These are phyloP conservation scores for Nemoura dubitans DNA, from an alignment of 2,888 invertebrate species.

Conservation along the genomic window DNA sequence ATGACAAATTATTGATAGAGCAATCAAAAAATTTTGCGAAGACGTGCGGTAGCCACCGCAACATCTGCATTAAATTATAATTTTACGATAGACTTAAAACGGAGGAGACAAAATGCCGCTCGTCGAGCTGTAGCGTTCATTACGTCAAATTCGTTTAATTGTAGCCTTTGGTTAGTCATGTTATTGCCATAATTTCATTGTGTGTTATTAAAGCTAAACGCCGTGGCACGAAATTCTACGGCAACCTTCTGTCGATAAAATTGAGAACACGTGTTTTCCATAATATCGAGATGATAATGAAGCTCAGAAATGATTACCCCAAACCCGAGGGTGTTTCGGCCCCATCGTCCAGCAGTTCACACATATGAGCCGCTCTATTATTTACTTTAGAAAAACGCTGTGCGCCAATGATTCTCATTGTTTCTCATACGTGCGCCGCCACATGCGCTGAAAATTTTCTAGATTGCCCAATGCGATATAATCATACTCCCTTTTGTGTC, in stretches of 20 bases:
- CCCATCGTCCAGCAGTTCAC: background rate
- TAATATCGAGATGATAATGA: slow-evolving; percentile 12
- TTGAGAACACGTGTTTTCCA: slow-evolving; percentile 24
- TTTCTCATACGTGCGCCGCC: background rate
- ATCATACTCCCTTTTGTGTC: background rate
- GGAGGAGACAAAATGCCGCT: background rate
- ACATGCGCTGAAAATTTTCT: background rate
- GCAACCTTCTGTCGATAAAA: slow-evolving; percentile 20
- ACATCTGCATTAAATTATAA: background rate
- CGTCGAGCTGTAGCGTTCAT: background rate
- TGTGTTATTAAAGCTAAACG: slow-evolving; percentile 2
- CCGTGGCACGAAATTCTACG: background rate
- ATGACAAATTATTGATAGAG: slow-evolving; percentile 26
- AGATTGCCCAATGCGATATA: background rate
- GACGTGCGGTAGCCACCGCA: background rate
- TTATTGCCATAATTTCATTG: slow-evolving; percentile 28
- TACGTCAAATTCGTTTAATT: slow-evolving; percentile 18
- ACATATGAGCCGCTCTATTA: background rate
- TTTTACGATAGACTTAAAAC: background rate
- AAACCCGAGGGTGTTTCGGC: background rate
- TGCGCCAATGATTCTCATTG: background rate
- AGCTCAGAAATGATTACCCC: background rate
- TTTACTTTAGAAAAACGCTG: background rate
- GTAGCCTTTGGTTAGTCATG: slow-evolving; percentile 31
- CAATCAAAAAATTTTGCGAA: background rate